Percentiles rank a stretch among this genome's conserved stretches.
phyloP scores from a whole-genome alignment of 2,113 vertebrate genomes.

The Tychaedon coryphoeus region DNA sequence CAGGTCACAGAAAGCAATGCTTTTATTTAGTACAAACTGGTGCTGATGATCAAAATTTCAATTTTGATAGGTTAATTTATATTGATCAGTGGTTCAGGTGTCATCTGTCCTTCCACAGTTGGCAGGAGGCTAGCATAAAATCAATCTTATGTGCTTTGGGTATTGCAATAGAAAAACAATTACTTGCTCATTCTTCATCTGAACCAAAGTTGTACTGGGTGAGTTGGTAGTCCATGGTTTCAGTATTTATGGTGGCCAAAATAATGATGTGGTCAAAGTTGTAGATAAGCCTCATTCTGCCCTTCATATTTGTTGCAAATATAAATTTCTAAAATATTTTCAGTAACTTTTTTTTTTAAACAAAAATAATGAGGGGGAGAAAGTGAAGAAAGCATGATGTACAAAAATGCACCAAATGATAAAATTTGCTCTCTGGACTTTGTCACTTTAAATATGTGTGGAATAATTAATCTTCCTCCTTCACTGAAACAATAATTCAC shows the following conservation, averaged over 20 bases:
- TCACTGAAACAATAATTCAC: background rate
- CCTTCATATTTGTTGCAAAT: background rate
- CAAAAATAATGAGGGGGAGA: background rate
- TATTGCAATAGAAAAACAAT: background rate
- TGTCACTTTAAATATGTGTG: background rate
- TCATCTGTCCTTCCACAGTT: background rate
- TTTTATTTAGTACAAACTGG: background rate
- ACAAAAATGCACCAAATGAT: background rate
- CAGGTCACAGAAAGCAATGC: background rate
- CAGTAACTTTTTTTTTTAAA: fast-evolving
- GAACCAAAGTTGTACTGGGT: background rate
- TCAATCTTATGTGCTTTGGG: background rate
- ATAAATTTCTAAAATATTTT: background rate
- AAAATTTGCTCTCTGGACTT: background rate
- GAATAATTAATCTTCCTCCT: background rate
- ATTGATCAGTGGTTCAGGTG: background rate
- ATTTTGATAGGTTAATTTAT: background rate
- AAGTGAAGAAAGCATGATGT: background rate
- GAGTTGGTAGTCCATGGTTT: background rate
- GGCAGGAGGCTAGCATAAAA: background rate
- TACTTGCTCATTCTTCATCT: background rate
- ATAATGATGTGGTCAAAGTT: background rate
- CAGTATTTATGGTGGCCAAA: background rate
- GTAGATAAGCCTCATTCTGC: background rate
- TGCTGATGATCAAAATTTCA: background rate